Percentiles rank a stretch among this genome's conserved stretches.
These are phyloP conservation scores for Astropecten irregularis DNA, from an alignment of 53 echinoderm and acorn worm genomes.

Conservation along the genomic window DNA sequence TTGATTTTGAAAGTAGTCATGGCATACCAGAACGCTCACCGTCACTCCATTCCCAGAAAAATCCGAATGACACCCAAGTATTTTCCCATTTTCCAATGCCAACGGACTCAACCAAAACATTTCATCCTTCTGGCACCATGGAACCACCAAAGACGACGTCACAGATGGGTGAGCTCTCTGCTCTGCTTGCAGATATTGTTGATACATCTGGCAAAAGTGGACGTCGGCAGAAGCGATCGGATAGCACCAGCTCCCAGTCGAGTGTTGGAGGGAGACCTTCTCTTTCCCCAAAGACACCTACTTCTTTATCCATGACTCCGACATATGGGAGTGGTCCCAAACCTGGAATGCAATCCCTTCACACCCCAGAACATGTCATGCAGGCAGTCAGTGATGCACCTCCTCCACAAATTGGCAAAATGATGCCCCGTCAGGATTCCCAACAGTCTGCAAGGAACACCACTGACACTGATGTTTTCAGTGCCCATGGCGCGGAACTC, in stretches of 20 bases:
- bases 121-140: constrained; percentile 40
- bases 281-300: constrained; percentile 63
- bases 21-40: constrained; percentile 41
- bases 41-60: constrained; percentile 33
- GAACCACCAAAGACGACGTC: constrained; percentile 60
- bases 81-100: constrained; percentile 43
- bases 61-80: constrained; percentile 34
- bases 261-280: constrained; percentile 68
- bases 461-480: constrained; percentile 52
- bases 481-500: constrained; percentile 46
- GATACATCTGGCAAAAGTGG: constrained; percentile 66
- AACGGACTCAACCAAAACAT: constrained; percentile 24
- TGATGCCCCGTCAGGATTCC: constrained; percentile 37
- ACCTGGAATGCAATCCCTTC: constrained; percentile 55
- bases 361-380: constrained; percentile 65
- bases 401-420: constrained; percentile 16
- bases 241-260: constrained; percentile 83
- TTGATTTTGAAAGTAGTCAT: constrained; percentile 53
- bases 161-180: constrained; percentile 72
- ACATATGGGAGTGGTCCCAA: constrained; percentile 38
- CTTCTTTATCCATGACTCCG: constrained; percentile 51
- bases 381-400: constrained; percentile 34
- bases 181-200: constrained; percentile 68
- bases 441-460: constrained; percentile 28
- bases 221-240: constrained; percentile 68